Percentiles rank a stretch among this genome's conserved stretches.
Evolutionary conservation across 2,113 vertebrate genomes (phyloP).

Genomic region (Oreochromis spilurus): DNA sequence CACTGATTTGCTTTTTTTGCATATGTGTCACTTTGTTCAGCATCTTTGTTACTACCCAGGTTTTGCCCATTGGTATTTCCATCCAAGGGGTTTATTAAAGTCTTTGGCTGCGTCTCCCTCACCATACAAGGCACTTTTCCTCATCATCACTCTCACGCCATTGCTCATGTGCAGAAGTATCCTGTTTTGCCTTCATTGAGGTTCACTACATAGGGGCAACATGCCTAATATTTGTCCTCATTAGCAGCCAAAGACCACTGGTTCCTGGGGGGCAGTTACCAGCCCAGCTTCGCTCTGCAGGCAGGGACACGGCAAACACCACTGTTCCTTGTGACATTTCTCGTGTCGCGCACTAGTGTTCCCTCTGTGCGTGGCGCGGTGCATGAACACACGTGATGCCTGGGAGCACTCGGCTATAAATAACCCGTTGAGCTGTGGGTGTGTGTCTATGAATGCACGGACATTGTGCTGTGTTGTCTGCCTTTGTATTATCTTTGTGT

Average conservation of each 20-base stretch:
- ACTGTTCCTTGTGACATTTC: constrained; percentile 57
- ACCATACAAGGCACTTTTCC: not conserved
- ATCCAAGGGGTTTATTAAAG: not conserved
- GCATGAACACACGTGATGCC: constrained; percentile 44
- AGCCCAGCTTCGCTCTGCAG: not conserved
- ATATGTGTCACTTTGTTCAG: not conserved
- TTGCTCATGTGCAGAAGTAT: not conserved
- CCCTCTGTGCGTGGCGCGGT: not conserved
- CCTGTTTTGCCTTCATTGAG: not conserved
- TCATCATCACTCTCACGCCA: not conserved
- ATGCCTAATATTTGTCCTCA: constrained; percentile 27
- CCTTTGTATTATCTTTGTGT: not conserved
- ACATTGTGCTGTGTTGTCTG: constrained; percentile 4
- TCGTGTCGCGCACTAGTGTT: constrained; percentile 45
- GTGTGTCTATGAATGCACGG: not conserved
- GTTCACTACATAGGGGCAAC: not conserved
- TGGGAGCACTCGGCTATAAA: constrained; percentile 45
- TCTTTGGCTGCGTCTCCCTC: not conserved
- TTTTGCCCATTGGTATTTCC: not conserved
- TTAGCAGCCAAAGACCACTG: constrained; percentile 45
- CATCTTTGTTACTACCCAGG: not conserved
- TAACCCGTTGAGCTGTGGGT: constrained; percentile 33
- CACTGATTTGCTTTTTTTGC: not conserved
- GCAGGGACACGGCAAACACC: not conserved
- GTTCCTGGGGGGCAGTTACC: constrained; percentile 33